A percentile compares a stretch with the other conserved stretches of the same genome.
Evolutionary conservation across 2,797 vertebrate genomes (phyloP).

Genomic region (Hyperoplus immaculatus): DNA sequence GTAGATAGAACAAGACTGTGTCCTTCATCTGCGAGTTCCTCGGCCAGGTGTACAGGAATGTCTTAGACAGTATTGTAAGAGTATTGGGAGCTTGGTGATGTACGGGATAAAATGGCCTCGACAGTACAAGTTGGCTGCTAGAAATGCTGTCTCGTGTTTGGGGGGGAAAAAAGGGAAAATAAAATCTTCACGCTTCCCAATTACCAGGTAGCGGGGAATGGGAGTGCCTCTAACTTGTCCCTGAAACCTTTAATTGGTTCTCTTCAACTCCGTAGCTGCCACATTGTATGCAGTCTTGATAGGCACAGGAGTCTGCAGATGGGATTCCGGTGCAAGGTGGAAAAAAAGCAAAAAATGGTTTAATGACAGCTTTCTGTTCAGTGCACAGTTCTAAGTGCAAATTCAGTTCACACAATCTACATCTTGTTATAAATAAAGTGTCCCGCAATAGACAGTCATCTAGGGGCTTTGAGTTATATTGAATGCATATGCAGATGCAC

Average conservation of each 20-base stretch:
- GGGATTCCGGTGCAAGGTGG: conserved; percentile 11
- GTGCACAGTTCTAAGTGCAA: no score
- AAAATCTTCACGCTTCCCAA: conserved; percentile 26
- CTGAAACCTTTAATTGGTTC: conserved; percentile 68
- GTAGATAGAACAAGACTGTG: no score
- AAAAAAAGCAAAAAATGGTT: conserved; percentile 16
- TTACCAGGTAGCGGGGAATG: conserved; percentile 46
- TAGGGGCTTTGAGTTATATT: not conserved
- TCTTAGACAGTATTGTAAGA: not conserved
- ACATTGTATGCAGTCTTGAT: conserved; percentile 28
- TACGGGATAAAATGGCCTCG: conserved; percentile 8
- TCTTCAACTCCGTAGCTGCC: conserved; percentile 43
- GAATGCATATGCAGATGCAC: not conserved
- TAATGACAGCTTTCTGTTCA: not conserved
- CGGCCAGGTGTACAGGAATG: not conserved
- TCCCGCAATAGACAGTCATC: not conserved
- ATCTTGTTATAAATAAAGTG: not conserved
- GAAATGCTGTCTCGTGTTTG: not conserved
- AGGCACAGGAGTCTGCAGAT: conserved; percentile 32
- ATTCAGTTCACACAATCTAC: not conserved
- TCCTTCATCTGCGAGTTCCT: no score
- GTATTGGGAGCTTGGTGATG: conserved; percentile 1
- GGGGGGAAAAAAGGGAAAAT: not conserved
- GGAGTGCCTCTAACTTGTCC: conserved; percentile 45
- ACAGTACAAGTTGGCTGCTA: not conserved